Conservation (phyloP, 1,140 invertebrate species). For the Drosophila arawakana region DNA sequence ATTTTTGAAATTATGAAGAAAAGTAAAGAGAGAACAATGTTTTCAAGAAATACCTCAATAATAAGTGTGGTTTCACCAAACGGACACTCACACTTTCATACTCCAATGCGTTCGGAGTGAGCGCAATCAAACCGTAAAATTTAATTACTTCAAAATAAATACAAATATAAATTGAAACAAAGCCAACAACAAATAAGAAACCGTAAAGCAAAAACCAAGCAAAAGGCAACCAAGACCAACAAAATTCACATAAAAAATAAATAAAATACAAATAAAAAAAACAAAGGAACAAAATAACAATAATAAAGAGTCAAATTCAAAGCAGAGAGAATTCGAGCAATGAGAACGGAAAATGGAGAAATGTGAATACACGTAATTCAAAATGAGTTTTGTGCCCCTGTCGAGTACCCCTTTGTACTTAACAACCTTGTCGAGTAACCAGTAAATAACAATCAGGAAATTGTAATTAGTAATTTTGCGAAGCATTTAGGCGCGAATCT, state of each 20-base stretch:
- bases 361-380: slow-evolving; percentile 19
- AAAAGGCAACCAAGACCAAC: slow-evolving; percentile 8
- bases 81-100: background rate
- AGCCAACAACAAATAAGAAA: slow-evolving; percentile 60
- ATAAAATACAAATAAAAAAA: slow-evolving; percentile 25
- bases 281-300: background rate
- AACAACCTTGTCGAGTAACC: background rate
- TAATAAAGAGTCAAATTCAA: slow-evolving; percentile 15
- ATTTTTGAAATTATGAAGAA: background rate
- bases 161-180: slow-evolving; percentile 66
- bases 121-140: slow-evolving; percentile 74
- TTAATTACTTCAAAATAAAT: slow-evolving; percentile 80
- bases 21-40: background rate
- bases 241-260: slow-evolving; percentile 34
- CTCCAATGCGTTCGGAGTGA: slow-evolving; percentile 10
- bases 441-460: slow-evolving; percentile 64
- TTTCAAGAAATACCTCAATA: slow-evolving; percentile 38
- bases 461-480: slow-evolving; percentile 40
- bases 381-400: slow-evolving; percentile 15
- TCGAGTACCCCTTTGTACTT: background rate
- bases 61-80: slow-evolving; percentile 17
- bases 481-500: slow-evolving; percentile 29
- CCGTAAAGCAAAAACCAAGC: slow-evolving; percentile 37
- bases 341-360: background rate
- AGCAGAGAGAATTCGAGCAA: background rate